These are phyloP conservation scores for Epinotia nisella DNA, from an alignment of 2,888 invertebrate genomes.

Conservation along the genomic window DNA sequence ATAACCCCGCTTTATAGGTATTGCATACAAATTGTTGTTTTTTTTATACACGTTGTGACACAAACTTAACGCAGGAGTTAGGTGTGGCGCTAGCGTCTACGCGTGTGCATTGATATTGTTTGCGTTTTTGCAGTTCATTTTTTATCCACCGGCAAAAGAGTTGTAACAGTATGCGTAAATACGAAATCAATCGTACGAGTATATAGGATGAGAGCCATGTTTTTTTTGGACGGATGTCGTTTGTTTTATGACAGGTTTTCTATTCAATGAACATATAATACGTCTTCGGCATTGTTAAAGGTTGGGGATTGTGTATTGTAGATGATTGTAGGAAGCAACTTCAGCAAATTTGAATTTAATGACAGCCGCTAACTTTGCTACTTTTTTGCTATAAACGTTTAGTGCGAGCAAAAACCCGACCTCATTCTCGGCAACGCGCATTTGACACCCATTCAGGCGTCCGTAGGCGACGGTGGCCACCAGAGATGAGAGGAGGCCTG, in stretches of 20 bases:
- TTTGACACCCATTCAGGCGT: no score
- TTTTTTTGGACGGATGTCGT: conserved; percentile 14
- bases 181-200: conserved; percentile 21
- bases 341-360: no score
- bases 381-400: no score
- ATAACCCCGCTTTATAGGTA: conserved; percentile 12
- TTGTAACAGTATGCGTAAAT: conserved; percentile 1
- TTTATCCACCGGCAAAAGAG: background rate
- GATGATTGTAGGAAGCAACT: no score
- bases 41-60: background rate
- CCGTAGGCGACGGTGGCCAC: no score
- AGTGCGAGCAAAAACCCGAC: no score
- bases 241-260: conserved; percentile 19
- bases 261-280: conserved; percentile 1
- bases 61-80: background rate
- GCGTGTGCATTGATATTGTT: background rate
- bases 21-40: conserved; percentile 29
- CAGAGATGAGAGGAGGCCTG: no score
- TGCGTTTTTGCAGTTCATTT: background rate
- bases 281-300: background rate
- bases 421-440: no score
- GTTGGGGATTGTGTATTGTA: no score
- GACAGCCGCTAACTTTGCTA: no score
- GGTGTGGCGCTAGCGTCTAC: conserved; percentile 6
- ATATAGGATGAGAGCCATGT: background rate